These are phyloP conservation scores for Ormyrus thymus DNA, from an alignment of 2,888 invertebrate genomes.

Conservation along the genomic window DNA sequence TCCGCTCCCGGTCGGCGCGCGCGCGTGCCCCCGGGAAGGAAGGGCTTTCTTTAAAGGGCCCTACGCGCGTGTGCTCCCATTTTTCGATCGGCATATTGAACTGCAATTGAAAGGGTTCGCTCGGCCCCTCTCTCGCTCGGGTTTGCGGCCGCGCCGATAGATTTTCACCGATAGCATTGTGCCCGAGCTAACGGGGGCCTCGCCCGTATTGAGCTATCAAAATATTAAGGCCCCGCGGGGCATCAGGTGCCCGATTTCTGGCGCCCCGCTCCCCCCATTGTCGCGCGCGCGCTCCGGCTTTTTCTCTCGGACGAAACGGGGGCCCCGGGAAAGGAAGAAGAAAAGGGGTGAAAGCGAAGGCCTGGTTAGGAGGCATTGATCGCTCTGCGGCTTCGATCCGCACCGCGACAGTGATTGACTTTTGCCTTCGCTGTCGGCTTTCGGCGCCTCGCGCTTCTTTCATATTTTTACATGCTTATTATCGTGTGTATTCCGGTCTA, in stretches of 20 bases:
- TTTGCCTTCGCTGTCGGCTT: constrained; percentile 47
- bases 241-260: constrained; percentile 54
- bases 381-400: constrained; percentile 43
- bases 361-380: constrained; percentile 58
- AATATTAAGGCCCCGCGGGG: constrained; percentile 68
- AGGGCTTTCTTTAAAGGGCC: constrained; percentile 50
- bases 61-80: constrained; percentile 51
- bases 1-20: constrained; percentile 45
- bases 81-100: constrained; percentile 66
- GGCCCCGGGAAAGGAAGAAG: background rate
- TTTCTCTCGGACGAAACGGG: background rate
- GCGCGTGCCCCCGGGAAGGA: too few species aligned
- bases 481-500: background rate
- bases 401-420: constrained; percentile 58
- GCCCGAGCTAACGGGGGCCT: constrained; percentile 40
- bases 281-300: constrained; percentile 21
- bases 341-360: constrained; percentile 57
- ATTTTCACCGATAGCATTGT: constrained; percentile 71
- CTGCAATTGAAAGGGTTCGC: constrained; percentile 69
- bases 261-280: constrained; percentile 45
- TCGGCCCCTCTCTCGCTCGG: constrained; percentile 30
- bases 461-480: constrained; percentile 43
- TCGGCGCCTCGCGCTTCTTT: constrained; percentile 36
- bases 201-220: constrained; percentile 72
- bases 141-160: constrained; percentile 57